Evolutionary conservation across 2,888 invertebrate species (phyloP).

Genomic region (Sceliomorpha sp.): DNA sequence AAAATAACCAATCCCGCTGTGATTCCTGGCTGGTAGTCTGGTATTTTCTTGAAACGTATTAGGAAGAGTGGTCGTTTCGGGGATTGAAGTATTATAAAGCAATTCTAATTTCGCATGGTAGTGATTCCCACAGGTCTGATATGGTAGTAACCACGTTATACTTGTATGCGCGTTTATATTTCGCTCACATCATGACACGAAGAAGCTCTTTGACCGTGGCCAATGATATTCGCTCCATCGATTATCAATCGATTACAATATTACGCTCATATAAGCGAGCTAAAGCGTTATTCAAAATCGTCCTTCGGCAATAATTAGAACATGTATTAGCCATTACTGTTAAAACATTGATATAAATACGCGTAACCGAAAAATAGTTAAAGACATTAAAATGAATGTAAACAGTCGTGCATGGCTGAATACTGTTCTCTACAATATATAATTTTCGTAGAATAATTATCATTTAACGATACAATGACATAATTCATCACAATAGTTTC

Average conservation of each 20-base stretch:
- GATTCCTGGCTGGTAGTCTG: conserved; percentile 7
- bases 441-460: too few species aligned
- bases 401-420: too few species aligned
- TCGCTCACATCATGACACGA: conserved; percentile 12
- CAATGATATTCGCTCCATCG: conserved; percentile 42
- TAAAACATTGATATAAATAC: neutral
- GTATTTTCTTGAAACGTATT: conserved; percentile 13
- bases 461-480: too few species aligned
- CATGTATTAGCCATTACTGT: neutral
- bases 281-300: conserved; percentile 38
- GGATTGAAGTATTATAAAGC: conserved; percentile 27
- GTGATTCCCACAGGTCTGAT: conserved; percentile 5
- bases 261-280: conserved; percentile 40
- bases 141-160: conserved; percentile 13
- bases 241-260: conserved; percentile 41
- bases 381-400: too few species aligned
- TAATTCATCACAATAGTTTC: too few species aligned
- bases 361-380: too few species aligned
- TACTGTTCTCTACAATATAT: too few species aligned
- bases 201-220: conserved; percentile 41
- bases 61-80: conserved; percentile 21
- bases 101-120: conserved; percentile 20
- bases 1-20: conserved; percentile 6
- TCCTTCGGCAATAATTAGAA: conserved; percentile 48
- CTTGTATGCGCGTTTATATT: conserved; percentile 12